These are phyloP conservation scores for Phaonia tiefii DNA, from an alignment of 2,888 invertebrate species.

Conservation along the genomic window DNA sequence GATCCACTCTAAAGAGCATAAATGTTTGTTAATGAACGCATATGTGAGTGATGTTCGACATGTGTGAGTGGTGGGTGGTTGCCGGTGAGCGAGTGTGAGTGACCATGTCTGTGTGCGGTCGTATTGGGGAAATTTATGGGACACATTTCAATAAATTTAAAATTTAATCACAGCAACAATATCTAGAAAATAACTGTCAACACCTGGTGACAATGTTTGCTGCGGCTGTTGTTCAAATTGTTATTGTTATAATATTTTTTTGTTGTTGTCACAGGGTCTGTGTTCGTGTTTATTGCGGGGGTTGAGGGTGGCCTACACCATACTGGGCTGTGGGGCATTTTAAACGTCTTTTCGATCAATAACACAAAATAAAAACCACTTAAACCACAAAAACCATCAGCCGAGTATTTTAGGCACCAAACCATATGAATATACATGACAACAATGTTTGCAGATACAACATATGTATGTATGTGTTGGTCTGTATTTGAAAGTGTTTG, in stretches of 20 bases:
- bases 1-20: too few relatives aligned
- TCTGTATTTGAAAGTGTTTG: neutral
- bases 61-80: neutral
- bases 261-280: neutral
- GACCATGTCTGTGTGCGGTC: constrained; percentile 2
- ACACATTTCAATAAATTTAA: constrained; percentile 53
- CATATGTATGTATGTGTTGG: constrained; percentile 5
- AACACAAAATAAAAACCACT: constrained; percentile 48
- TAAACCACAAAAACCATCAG: constrained; percentile 54
- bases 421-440: constrained; percentile 17
- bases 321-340: neutral
- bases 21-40: too few relatives aligned
- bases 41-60: constrained; percentile 29
- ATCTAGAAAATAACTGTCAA: constrained; percentile 50
- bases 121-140: constrained; percentile 35
- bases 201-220: constrained; percentile 33
- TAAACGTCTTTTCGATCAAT: constrained; percentile 35
- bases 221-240: constrained; percentile 5
- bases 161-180: constrained; percentile 49
- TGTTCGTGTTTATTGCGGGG: neutral
- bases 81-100: neutral
- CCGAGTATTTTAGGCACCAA: constrained; percentile 43
- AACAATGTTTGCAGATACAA: neutral
- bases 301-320: constrained; percentile 3
- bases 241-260: constrained; percentile 15